Evolutionary conservation across 2,797 vertebrate genomes (phyloP).

Genomic region (Phoebastria nigripes): DNA sequence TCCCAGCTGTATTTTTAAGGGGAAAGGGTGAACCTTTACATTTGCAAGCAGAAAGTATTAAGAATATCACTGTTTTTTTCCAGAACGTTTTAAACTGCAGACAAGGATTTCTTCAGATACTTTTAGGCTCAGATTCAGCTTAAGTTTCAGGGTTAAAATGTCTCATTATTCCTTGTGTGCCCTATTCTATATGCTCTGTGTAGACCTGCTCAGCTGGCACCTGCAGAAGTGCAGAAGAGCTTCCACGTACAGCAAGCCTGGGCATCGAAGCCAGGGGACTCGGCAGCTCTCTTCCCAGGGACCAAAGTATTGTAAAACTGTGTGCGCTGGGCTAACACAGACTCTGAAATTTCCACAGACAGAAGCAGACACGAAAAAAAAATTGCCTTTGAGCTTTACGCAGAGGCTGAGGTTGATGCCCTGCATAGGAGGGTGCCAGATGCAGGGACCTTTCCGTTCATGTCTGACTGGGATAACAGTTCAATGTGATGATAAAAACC

Average conservation of each 20-base stretch:
- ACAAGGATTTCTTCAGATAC: background rate
- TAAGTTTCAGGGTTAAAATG: background rate
- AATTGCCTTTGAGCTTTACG: accelerated
- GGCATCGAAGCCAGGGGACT: background rate
- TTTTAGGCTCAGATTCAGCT: background rate
- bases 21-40: background rate
- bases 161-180: background rate
- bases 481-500: accelerated
- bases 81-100: background rate
- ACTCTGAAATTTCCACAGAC: background rate
- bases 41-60: background rate
- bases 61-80: background rate
- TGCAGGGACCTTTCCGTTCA: accelerated
- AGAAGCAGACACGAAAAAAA: accelerated
- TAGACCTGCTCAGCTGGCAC: background rate
- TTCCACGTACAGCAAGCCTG: background rate
- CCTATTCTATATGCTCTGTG: accelerated
- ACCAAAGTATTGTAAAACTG: accelerated
- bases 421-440: accelerated
- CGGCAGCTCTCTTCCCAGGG: background rate
- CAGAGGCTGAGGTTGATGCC: background rate
- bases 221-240: background rate
- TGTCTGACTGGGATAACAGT: background rate
- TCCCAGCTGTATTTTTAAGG: background rate
- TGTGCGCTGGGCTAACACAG: accelerated